phyloP scores from a whole-genome alignment of 2,797 vertebrate species.

The Phrynocephalus guinanensis region DNA sequence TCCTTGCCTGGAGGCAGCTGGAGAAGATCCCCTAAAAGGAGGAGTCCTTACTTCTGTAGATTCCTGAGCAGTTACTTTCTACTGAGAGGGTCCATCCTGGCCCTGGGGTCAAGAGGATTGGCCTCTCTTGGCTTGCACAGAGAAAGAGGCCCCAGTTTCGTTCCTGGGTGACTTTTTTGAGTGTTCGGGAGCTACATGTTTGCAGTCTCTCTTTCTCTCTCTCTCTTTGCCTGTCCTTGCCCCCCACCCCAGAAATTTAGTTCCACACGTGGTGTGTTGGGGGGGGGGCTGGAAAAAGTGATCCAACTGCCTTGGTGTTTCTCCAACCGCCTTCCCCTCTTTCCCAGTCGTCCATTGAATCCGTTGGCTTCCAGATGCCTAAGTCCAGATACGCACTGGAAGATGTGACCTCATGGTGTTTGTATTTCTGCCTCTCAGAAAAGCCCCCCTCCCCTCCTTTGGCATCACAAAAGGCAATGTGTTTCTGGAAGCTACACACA shows the following conservation, averaged over 20 bases:
- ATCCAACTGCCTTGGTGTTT: neutral
- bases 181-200: no score
- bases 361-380: constrained; percentile 2
- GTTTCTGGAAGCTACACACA: neutral
- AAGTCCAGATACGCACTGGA: neutral
- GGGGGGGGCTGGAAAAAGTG: neutral
- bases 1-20: neutral
- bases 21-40: neutral
- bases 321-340: neutral
- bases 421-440: neutral
- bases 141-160: neutral
- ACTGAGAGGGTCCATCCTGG: neutral
- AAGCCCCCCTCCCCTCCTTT: neutral
- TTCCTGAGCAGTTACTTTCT: neutral
- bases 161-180: neutral
- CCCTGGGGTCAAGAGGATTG: no score
- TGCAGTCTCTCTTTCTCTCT: neutral
- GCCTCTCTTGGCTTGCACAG: neutral
- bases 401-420: constrained; percentile 20
- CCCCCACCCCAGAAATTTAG: neutral
- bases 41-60: neutral
- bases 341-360: neutral
- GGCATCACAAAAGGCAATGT: neutral
- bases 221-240: neutral
- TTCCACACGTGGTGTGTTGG: neutral